Evolutionary conservation across 1,140 invertebrate genomes (phyloP).

Genomic region (Gryon sp.): DNA sequence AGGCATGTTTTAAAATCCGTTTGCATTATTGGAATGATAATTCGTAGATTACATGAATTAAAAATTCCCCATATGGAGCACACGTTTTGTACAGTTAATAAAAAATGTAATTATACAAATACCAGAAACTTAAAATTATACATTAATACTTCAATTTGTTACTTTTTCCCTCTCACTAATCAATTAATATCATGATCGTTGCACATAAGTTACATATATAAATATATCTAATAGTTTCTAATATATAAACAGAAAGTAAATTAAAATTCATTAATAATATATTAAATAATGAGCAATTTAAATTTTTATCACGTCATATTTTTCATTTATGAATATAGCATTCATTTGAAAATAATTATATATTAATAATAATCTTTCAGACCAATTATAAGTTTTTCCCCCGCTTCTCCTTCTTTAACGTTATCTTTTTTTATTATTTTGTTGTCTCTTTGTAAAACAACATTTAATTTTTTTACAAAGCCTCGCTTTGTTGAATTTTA

Average conservation of each 20-base stretch:
- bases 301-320: not conserved
- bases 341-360: no score
- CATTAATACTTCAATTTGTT: conserved; percentile 22
- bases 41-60: not conserved
- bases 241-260: not conserved
- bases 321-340: no score
- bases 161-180: conserved; percentile 25
- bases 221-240: not conserved
- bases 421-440: no score
- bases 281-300: not conserved
- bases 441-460: no score
- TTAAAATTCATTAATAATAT: conserved; percentile 7
- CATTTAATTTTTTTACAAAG: no score
- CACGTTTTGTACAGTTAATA: not conserved
- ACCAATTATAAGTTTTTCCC: no score
- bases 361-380: no score
- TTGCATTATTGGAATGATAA: not conserved
- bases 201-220: not conserved
- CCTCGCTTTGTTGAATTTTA: no score
- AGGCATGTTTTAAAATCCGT: no score
- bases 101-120: not conserved
- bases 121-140: no score
- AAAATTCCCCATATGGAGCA: not conserved
- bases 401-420: no score
- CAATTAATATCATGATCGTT: conserved; percentile 22